phyloP scores from a whole-genome alignment of 2,113 vertebrate species.

The western clawed frog (Xenopus tropicalis) region UCB_Xtro_10.0 CM004447.2:49328001-49328500 shows the following conservation, averaged over 20 bases:
- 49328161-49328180: conserved; percentile 36
- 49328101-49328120: conserved; percentile 22
- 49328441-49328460: no score
- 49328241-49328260: conserved; percentile 29
- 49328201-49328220: conserved; percentile 34
- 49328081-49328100: conserved; percentile 11
- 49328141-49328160: conserved; percentile 35
- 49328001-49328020: conserved; percentile 39
- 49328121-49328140: conserved; percentile 47
- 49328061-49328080: conserved; percentile 22
- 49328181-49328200: conserved; percentile 16
- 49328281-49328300: conserved; percentile 32
- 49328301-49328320: conserved; percentile 41
- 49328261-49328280: conserved; percentile 26
- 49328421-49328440: no score
- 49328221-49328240: conserved; percentile 18
- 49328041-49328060: conserved; percentile 3
- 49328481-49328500: no score
- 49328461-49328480: no score
- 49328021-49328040: conserved; percentile 16
- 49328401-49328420: no score
- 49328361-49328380: conserved; percentile 20
- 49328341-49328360: conserved; percentile 39
- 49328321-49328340: conserved; percentile 49
- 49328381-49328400: neutral